Base-by-base conservation (phyloP, 2,797 vertebrate species). In the Champsocephalus esox region DNA sequence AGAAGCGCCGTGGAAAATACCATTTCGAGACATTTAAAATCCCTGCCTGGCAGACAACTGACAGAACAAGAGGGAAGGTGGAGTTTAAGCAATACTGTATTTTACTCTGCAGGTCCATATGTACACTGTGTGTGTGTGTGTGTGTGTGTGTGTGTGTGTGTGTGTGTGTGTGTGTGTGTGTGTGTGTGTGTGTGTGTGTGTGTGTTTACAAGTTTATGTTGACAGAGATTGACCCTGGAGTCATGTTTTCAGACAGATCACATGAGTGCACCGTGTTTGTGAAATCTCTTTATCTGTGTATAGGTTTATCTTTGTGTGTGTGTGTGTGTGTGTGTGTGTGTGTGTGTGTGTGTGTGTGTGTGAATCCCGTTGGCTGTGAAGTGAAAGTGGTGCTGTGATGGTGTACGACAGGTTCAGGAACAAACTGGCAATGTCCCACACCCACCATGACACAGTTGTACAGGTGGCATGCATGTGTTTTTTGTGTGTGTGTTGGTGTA, bases 191-290 rank as follows among this genome's bases (percentile, higher is more conserved):
- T 51, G 34, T 48, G 14, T 49, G 46, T 49, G 46, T 49, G 46
- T 49, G 46, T 49, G 48, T 50, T 43, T 58, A 24, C 17, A 43
- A 70, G 17, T 24, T 16, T 72, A 32, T 75, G 79, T 45, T 38
- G 52, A 56, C 44, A 17, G 75, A 72, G 66, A 69, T 11, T n/a
- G 16, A 80, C 82, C 82, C 77, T 43, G 57, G 24, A 87, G 86
- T 81, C 69, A 75, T 70, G 76, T 80, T 80, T 68, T 86, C 84
- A 84, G 64, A 87, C 58, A 34, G 66, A 74, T 79, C 62, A 79
- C 76, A 79, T 78, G 58, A 76, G 69, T 65, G 73, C 71, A 72
- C 49, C 12, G 3, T 58, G 61, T 84, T 80, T 69, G 77, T 77
- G 65, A 81, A 82, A 69, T 80, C 70, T 82, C 2, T 21, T 21